phyloP scores from a whole-genome alignment of 2,113 vertebrate genomes.

The Antennarius striatus region DNA sequence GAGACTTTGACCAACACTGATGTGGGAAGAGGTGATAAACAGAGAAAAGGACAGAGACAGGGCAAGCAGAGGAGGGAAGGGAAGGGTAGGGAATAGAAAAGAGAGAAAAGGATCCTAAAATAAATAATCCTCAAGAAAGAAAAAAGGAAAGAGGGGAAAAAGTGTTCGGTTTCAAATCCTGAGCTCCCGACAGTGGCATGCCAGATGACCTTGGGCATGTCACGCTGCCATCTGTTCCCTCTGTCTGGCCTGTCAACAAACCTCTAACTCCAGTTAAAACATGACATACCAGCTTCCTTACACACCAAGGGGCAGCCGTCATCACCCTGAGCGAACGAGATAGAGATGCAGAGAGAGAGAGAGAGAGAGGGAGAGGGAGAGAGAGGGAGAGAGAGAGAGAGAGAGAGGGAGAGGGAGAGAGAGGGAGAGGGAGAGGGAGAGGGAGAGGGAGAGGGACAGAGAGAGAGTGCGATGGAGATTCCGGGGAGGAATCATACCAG shows the following conservation, averaged over 20 bases:
- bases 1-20: slow-evolving; percentile 73
- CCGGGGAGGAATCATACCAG: slow-evolving; percentile 22
- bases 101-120: slow-evolving; percentile 13
- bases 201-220: slow-evolving; percentile 84
- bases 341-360: slow-evolving; percentile 32
- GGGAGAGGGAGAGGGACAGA: neutral
- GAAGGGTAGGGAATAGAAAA: slow-evolving; percentile 28
- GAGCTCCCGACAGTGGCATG: slow-evolving; percentile 67
- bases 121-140: slow-evolving; percentile 6
- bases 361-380: slow-evolving; percentile 6
- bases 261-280: slow-evolving; percentile 78
- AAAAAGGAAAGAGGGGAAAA: slow-evolving; percentile 41
- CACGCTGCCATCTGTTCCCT: slow-evolving; percentile 81
- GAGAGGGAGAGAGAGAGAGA: slow-evolving; percentile 7
- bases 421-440: neutral
- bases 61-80: slow-evolving; percentile 14
- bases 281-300: slow-evolving; percentile 76
- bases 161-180: slow-evolving; percentile 78
- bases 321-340: slow-evolving; percentile 49
- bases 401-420: slow-evolving; percentile 8
- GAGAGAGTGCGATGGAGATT: slow-evolving; percentile 20
- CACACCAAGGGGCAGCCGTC: slow-evolving; percentile 67
- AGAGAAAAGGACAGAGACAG: slow-evolving; percentile 36
- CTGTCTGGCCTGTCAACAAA: slow-evolving; percentile 80
- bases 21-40: slow-evolving; percentile 47